Evolutionary conservation across 2,113 vertebrate genomes (phyloP), one percentile per base, ranked within the genome.

Genomic region (Cheilinus undulatus): DNA sequence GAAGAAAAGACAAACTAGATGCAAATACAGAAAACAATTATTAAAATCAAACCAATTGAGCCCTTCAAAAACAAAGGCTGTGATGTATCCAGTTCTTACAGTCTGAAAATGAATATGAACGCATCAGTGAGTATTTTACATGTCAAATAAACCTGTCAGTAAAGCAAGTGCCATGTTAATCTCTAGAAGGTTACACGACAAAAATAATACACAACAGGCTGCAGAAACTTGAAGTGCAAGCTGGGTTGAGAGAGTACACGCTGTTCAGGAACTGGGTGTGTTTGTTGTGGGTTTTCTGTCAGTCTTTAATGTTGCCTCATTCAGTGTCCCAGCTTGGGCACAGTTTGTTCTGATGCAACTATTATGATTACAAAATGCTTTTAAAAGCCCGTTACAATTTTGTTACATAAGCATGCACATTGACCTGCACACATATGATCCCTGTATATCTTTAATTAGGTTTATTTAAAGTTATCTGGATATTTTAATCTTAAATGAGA

Each of bases 271-370:
- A 64, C 54, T 59, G 34, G 12, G 15, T 28, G 17, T 59, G 49
- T 67, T 63, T 46, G 51, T 65, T 73, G 69, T 74, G 69, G 24
- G 36, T 75, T 52, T 69, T 22, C 27, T 1, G 43, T 54, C 13
- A 14, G 24, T 52, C 58, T 71, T 58, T 58, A 28, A 68, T 24
- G 10, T 59, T 67, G 46, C 38, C 45, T 59, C 14, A 76, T 45
- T 76, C 53, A 45, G 38, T 78, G 50, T 75, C 34, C 42, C 54
- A 26, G 62, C n/a, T 56, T 45, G 14, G 4, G 11, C 46, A 60
- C 62, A 61, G 27, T 28, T 52, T 67, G 42, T 62, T 70, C 67
- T 73, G 24, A 76, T 53, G 34, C 30, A 76, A 49, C 34, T 24
- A 38, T 14, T 45, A 51, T 49, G 38, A 40, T 40, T 40, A 40